A percentile compares a stretch with the other conserved stretches of the same genome.
Evolutionary conservation across 2,888 invertebrate genomes (phyloP).

Genomic region (Theretra japonica): DNA sequence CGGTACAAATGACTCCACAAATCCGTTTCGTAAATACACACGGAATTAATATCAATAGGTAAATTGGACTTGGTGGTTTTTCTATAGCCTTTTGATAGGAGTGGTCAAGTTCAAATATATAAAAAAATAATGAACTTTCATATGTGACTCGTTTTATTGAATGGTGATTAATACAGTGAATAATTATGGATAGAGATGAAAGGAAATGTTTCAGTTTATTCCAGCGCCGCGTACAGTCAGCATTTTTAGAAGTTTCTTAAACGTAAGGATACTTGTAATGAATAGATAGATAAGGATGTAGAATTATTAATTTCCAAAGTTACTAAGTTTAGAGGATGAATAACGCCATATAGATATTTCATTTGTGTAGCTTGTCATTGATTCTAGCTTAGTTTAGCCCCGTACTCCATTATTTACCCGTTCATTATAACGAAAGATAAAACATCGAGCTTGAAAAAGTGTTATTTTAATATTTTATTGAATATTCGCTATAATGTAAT

Average conservation of each 20-base stretch:
- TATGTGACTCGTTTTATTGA: background rate
- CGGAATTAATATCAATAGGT: conserved; percentile 64
- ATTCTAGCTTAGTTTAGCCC: conserved; percentile 74
- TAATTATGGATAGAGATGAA: background rate
- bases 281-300: conserved; percentile 62
- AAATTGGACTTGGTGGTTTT: conserved; percentile 35
- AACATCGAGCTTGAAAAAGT: conserved; percentile 80
- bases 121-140: background rate
- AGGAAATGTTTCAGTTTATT: background rate
- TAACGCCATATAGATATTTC: conserved; percentile 68
- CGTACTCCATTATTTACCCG: conserved; percentile 49
- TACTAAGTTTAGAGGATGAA: conserved; percentile 85
- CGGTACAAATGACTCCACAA: conserved; percentile 55
- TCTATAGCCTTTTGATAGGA: background rate
- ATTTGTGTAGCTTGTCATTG: conserved; percentile 70
- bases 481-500: conserved; percentile 77
- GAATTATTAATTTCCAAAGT: conserved; percentile 68
- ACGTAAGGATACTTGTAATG: conserved; percentile 62
- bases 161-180: background rate
- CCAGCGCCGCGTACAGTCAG: conserved; percentile 61
- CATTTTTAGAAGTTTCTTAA: conserved; percentile 54
- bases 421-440: conserved; percentile 60
- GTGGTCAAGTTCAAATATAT: background rate
- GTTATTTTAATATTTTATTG: conserved; percentile 78
- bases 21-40: conserved; percentile 49